phyloP scores from a whole-genome alignment of 1,140 invertebrate genomes.

The Neoseiulus cucumeris region DNA sequence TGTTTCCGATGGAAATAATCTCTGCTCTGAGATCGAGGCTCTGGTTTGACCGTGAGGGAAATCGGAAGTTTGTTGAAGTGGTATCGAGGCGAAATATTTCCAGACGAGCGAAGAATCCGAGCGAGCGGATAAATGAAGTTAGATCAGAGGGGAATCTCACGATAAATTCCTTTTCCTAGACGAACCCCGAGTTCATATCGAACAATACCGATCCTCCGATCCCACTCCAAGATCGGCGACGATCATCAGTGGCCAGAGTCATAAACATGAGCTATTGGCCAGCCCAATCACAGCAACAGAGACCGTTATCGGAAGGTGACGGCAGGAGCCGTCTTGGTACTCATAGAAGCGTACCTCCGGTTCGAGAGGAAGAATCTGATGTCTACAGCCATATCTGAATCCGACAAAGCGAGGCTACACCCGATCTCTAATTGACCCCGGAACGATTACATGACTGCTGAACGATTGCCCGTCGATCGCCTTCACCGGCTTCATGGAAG shows the following conservation, averaged over 20 bases:
- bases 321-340: not conserved
- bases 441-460: too few species aligned
- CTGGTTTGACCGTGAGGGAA: too few species aligned
- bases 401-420: too few species aligned
- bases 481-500: not conserved
- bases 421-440: too few species aligned
- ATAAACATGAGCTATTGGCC: constrained; percentile 6
- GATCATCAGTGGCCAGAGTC: not conserved
- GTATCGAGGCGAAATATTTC: too few species aligned
- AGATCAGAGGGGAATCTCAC: too few species aligned
- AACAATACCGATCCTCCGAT: not conserved
- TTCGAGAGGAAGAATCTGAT: not conserved
- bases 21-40: too few species aligned
- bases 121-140: too few species aligned
- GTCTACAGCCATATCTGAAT: constrained; percentile 5
- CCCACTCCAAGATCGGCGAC: not conserved
- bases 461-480: not conserved
- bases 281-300: not conserved
- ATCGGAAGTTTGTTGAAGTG: too few species aligned
- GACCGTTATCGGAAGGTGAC: not conserved
- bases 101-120: too few species aligned
- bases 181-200: not conserved
- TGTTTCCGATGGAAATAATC: too few species aligned
- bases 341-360: not conserved
- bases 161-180: not conserved